Evolutionary conservation across 2,113 vertebrate genomes (phyloP).

Genomic region (Grallaria varia): DNA sequence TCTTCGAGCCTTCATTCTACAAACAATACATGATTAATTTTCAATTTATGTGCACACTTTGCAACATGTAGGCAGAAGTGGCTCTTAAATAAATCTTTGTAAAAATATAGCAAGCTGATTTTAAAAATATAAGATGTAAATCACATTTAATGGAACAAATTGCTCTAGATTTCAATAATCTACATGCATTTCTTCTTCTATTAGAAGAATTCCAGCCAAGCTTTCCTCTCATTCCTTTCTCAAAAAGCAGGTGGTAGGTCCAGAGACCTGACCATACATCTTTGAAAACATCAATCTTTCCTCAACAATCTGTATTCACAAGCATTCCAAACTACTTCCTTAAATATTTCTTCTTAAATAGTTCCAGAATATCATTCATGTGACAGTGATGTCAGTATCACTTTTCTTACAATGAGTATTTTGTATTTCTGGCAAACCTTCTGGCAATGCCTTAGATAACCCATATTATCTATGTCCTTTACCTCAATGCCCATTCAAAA

Average conservation of each 20-base stretch:
- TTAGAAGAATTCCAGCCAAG: background rate
- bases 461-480: background rate
- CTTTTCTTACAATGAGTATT: background rate
- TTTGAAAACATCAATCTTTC: background rate
- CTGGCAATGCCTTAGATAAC: background rate
- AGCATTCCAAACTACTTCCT: background rate
- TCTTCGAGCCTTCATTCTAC: constrained; percentile 82
- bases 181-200: background rate
- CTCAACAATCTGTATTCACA: background rate
- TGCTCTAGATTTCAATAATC: background rate
- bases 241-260: background rate
- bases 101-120: background rate
- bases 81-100: background rate
- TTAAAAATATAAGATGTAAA: background rate
- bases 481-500: background rate
- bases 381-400: background rate
- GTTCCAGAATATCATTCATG: background rate
- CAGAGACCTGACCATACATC: background rate
- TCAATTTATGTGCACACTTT: background rate
- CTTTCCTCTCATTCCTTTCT: background rate
- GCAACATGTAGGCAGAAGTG: background rate
- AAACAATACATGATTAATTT: background rate
- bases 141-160: background rate
- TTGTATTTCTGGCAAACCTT: background rate
- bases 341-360: background rate